These are phyloP conservation scores for Drosophila kohkoa DNA, from an alignment of 1,140 invertebrate genomes.

Conservation along the genomic window DNA sequence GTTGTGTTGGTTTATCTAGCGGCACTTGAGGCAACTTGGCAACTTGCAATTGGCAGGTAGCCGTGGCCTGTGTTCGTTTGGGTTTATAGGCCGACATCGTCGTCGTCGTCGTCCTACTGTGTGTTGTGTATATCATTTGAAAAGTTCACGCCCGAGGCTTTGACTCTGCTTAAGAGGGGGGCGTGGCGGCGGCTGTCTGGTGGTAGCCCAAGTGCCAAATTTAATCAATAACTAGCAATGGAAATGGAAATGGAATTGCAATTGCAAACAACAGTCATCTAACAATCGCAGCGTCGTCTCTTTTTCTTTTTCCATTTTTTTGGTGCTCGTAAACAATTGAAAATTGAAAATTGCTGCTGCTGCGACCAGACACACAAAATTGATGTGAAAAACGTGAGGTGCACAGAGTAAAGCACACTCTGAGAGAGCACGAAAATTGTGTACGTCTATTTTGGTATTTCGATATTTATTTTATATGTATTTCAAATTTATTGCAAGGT, in stretches of 20 bases:
- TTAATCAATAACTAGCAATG: conserved; percentile 72
- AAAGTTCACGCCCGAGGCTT: conserved; percentile 65
- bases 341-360: conserved; percentile 50
- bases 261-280: neutral
- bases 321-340: conserved; percentile 19
- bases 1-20: conserved; percentile 35
- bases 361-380: conserved; percentile 33
- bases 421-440: conserved; percentile 67
- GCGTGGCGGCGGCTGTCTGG: conserved; percentile 47
- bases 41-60: conserved; percentile 45
- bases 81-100: neutral
- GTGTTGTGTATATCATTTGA: conserved; percentile 23
- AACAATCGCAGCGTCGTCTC: conserved; percentile 4
- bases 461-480: conserved; percentile 54
- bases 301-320: neutral
- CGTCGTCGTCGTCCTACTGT: conserved; percentile 22
- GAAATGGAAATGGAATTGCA: conserved; percentile 32
- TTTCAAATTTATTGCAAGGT: conserved; percentile 73
- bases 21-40: conserved; percentile 34
- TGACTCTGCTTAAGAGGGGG: conserved; percentile 36
- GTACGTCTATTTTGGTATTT: conserved; percentile 57
- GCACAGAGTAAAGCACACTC: conserved; percentile 1
- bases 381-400: conserved; percentile 79
- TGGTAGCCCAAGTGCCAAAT: conserved; percentile 55
- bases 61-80: conserved; percentile 8